Evolutionary conservation across 2,113 vertebrate genomes (phyloP).

Genomic region (Leptocoma aspasia): DNA sequence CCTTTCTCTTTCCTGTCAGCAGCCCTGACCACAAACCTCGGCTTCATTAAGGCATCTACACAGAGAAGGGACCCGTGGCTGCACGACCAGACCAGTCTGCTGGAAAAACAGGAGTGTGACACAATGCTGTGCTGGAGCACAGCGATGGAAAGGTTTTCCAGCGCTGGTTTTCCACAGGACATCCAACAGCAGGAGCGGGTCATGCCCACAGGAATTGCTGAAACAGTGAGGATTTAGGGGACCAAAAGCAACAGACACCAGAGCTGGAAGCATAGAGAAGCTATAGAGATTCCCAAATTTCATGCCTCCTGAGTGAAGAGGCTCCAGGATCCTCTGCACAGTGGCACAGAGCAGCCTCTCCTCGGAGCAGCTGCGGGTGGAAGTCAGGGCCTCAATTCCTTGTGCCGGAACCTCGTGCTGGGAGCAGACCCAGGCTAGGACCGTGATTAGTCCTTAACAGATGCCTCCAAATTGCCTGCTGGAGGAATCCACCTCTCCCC

Average conservation of each 20-base stretch:
- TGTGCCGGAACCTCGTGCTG: not conserved
- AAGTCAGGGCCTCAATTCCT: not conserved
- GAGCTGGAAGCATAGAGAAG: not conserved
- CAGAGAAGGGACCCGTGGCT: not conserved
- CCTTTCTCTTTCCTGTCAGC: conserved; percentile 18
- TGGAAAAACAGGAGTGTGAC: not conserved
- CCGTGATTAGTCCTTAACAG: not conserved
- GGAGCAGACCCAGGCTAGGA: accelerated
- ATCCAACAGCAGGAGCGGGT: not conserved
- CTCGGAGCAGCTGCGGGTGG: not conserved
- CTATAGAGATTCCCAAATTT: accelerated
- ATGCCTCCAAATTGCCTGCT: not conserved
- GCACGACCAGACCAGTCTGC: not conserved
- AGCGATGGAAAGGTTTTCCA: not conserved
- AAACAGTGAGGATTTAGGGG: accelerated
- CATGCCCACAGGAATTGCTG: not conserved
- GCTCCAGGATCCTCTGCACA: not conserved
- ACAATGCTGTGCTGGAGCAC: not conserved
- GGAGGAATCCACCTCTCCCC: not conserved
- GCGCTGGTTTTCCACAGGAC: not conserved
- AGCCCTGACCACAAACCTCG: not conserved
- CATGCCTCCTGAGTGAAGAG: not conserved
- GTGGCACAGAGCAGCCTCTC: not conserved
- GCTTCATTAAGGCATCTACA: not conserved
- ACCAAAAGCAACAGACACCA: not conserved